These are phyloP conservation scores for Spisula subtruncata DNA, from an alignment of 2,888 invertebrate genomes.

Conservation along the genomic window DNA sequence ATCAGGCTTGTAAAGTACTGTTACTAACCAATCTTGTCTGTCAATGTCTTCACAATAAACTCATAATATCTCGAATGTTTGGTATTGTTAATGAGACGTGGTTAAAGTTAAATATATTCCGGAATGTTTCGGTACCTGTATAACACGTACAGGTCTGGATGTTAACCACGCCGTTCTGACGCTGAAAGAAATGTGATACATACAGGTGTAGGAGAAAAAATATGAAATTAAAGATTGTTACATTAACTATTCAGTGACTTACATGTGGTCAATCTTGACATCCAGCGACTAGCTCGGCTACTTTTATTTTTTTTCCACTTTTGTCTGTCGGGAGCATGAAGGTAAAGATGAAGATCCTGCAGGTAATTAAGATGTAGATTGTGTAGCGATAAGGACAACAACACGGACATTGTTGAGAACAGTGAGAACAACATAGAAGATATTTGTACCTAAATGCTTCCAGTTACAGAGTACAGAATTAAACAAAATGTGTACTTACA, in stretches of 20 bases:
- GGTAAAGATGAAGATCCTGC: too few relatives aligned
- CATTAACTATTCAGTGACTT: background rate
- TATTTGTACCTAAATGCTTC: too few relatives aligned
- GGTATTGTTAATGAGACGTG: conserved; percentile 1
- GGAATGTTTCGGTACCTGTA: background rate
- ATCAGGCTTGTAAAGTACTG: background rate
- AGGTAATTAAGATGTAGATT: too few relatives aligned
- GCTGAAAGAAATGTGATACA: background rate
- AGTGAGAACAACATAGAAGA: too few relatives aligned
- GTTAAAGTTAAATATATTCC: background rate
- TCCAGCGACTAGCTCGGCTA: too few relatives aligned
- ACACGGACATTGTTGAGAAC: too few relatives aligned
- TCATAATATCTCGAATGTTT: background rate
- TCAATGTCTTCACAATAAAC: conserved; percentile 2
- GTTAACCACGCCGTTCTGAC: background rate
- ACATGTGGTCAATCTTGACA: background rate
- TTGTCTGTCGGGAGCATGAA: too few relatives aligned
- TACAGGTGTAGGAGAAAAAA: background rate
- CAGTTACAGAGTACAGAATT: too few relatives aligned
- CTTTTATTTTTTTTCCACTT: too few relatives aligned
- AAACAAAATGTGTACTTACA: too few relatives aligned
- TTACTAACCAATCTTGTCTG: conserved; percentile 26
- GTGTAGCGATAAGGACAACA: too few relatives aligned
- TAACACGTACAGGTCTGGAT: background rate
- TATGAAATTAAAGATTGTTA: background rate